Base-by-base conservation (phyloP, 2,113 vertebrate species). In the Cepphus grylle region DNA sequence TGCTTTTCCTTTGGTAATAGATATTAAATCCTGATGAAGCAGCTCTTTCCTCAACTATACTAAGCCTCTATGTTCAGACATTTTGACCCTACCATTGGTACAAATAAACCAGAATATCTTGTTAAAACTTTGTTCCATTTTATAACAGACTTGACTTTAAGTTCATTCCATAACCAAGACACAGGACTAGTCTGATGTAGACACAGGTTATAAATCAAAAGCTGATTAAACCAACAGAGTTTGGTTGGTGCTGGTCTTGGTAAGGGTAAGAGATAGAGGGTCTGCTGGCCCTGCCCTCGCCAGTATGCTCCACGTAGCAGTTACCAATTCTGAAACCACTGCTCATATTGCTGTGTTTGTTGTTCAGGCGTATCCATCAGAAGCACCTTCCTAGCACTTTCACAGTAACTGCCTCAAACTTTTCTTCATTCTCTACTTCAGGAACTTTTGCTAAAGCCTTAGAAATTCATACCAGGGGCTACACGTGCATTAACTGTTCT, bases 401-500 rank as follows among this genome's bases (percentile, higher is more conserved):
- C 27, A 82, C 23, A 67, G 62, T 34, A 72, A 49, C 19, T 50
- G 25, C 19, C 40, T 55, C 36, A 63, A 67, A 67, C 9, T 71
- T 40, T 21, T 43, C 56, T 58, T 63, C 40, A n/a, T 58, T 58
- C 20, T 43, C 15, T 63, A 76, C 49, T 55, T 43, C 52, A 34
- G 5, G 5, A 10, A 79, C 45, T 34, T 81, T 27, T 71, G 36
- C 42, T 62, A 56, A 63, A 88, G 9, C 50, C 38, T 87, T 34
- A 73, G 38, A 59, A 84, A 40, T 18, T 29, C 47, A 67, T 6
- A 62, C 2, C 12, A 38, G 34, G 18, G 21, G 29, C 38, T 67
- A 8, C 6, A 53, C 0, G 0, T n/a, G 22, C 50, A 59, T 4
- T 5, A 73, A 65, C 9, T 52, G 14, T 30, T 59, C 25, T 27